Percentiles rank a stretch among this genome's conserved stretches.
These are phyloP conservation scores for Drosophila ochracea DNA, from an alignment of 2,888 invertebrate species.

Conservation along the genomic window DNA sequence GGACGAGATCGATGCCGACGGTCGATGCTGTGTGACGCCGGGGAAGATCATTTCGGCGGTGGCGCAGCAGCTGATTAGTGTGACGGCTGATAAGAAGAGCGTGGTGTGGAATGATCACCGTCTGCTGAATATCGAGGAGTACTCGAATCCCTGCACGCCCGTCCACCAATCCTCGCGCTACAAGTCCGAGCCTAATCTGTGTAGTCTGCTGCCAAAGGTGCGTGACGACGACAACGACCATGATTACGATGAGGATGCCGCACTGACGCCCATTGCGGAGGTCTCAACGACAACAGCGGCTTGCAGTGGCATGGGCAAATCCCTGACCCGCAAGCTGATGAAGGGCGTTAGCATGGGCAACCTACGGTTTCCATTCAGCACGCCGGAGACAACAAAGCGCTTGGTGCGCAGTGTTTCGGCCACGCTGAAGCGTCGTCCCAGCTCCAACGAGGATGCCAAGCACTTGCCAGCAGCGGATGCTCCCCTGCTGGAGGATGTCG, in stretches of 20 bases:
- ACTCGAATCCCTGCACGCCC: slow-evolving; percentile 73
- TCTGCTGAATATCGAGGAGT: slow-evolving; percentile 67
- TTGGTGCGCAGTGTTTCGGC: slow-evolving; percentile 78
- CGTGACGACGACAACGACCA: slow-evolving; percentile 15
- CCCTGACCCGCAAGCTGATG: slow-evolving; percentile 80
- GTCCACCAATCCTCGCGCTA: slow-evolving; percentile 78
- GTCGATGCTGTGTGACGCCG: slow-evolving; percentile 71
- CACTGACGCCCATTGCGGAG: slow-evolving; percentile 56
- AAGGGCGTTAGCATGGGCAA: slow-evolving; percentile 85
- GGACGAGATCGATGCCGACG: slow-evolving; percentile 53
- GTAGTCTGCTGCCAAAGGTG: slow-evolving; percentile 65
- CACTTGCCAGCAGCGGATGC: slow-evolving; percentile 39
- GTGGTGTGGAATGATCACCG: slow-evolving; percentile 78
- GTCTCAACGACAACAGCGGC: slow-evolving; percentile 40
- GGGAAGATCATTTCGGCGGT: slow-evolving; percentile 71
- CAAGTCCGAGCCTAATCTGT: slow-evolving; percentile 84
- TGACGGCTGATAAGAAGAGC: slow-evolving; percentile 69
- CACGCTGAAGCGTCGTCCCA: slow-evolving; percentile 68
- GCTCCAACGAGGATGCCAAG: slow-evolving; percentile 68
- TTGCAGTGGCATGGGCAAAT: slow-evolving; percentile 58
- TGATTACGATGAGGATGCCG: slow-evolving; percentile 26
- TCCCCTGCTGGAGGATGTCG: slow-evolving; percentile 62
- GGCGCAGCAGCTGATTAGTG: slow-evolving; percentile 61
- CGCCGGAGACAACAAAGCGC: slow-evolving; percentile 78
- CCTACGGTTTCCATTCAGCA: slow-evolving; percentile 81